These are phyloP conservation scores for Lamprotornis superbus DNA, from an alignment of 2,113 vertebrate genomes.

Conservation along the genomic window DNA sequence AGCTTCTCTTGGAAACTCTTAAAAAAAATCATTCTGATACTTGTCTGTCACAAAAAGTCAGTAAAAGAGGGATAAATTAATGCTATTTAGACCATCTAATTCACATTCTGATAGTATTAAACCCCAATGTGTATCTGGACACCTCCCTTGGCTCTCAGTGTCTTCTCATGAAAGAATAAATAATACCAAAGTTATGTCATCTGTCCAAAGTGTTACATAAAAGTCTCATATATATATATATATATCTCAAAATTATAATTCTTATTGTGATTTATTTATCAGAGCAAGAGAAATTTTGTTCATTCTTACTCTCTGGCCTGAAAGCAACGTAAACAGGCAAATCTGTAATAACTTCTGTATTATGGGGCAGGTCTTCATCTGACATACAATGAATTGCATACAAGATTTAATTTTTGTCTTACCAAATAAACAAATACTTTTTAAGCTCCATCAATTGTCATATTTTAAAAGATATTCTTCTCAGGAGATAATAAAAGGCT, in stretches of 20 bases:
- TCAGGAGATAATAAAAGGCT: background rate
- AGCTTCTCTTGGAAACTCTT: background rate
- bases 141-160: background rate
- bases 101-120: background rate
- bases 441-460: accelerated
- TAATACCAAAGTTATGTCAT: background rate
- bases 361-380: background rate
- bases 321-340: background rate
- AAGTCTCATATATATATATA: background rate
- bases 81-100: background rate
- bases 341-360: background rate
- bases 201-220: background rate
- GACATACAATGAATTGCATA: background rate
- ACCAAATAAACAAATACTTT: background rate
- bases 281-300: background rate
- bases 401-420: background rate
- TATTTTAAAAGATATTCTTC: background rate
- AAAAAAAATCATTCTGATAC: background rate
- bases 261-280: background rate
- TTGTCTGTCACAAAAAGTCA: background rate
- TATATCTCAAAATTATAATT: no score
- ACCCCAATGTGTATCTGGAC: background rate
- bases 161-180: background rate
- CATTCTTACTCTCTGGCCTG: background rate
- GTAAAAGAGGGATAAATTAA: background rate